A percentile compares a stretch with the other conserved stretches of the same genome.
phyloP scores from a whole-genome alignment of 2,113 vertebrate genomes.

The Promerops cafer region DNA sequence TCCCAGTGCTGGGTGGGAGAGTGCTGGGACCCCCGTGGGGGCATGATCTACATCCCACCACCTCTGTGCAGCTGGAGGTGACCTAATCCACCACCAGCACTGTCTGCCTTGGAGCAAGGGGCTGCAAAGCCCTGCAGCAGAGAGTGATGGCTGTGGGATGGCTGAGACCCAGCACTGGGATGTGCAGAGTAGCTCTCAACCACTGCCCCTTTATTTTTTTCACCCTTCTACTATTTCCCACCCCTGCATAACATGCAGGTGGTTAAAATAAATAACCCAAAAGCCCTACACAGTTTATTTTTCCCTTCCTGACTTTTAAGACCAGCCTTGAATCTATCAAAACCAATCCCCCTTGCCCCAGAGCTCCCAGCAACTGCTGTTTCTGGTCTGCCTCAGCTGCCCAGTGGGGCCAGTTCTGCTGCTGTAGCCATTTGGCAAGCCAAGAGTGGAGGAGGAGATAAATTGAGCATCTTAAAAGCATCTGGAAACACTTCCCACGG shows the following conservation, averaged over 20 bases:
- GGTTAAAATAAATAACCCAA: not conserved
- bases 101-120: accelerated
- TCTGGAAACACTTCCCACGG: conserved; percentile 23
- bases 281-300: not conserved
- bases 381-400: not conserved
- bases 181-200: not conserved
- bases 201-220: not conserved
- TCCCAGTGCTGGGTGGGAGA: not conserved
- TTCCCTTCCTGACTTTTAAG: conserved; percentile 1
- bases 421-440: not conserved
- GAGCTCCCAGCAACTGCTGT: not conserved
- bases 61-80: not conserved
- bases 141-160: not conserved
- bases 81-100: not conserved
- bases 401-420: not conserved
- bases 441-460: conserved; percentile 1
- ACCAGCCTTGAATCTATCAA: not conserved
- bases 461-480: conserved; percentile 7
- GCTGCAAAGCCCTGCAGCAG: not conserved
- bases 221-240: not conserved
- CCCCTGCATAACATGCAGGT: not conserved
- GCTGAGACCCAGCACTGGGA: accelerated
- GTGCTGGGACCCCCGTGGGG: not conserved
- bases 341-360: not conserved
- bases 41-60: not conserved